phyloP scores from a whole-genome alignment of 2,113 vertebrate species.

The Herpetotheres cachinnans region DNA sequence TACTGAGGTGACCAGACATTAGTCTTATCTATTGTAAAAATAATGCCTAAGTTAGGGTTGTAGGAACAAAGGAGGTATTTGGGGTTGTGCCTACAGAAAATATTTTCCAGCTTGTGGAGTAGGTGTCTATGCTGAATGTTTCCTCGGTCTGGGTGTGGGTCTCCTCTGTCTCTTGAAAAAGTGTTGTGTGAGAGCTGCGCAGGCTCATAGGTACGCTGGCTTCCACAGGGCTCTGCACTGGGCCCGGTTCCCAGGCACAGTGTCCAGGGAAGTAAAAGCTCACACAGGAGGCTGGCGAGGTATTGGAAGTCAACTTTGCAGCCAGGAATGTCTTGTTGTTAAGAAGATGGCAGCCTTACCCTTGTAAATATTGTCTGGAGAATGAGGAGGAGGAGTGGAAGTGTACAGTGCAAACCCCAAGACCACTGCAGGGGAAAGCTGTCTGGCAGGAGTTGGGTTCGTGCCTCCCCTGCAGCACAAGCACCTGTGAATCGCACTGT shows the following conservation, averaged over 20 bases:
- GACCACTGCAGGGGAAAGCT: neutral
- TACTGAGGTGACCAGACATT: neutral
- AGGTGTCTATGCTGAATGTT: neutral
- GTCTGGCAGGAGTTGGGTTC: neutral
- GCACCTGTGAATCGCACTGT: neutral
- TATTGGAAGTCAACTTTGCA: neutral
- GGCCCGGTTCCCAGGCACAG: neutral
- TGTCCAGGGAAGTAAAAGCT: neutral
- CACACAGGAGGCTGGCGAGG: accelerated
- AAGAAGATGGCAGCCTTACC: neutral
- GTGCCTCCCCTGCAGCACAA: neutral
- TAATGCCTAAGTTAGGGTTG: neutral
- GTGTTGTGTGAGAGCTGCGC: accelerated
- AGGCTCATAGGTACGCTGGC: no score
- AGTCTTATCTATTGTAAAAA: neutral
- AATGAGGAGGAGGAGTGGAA: neutral
- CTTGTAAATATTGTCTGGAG: neutral
- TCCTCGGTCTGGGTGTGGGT: neutral
- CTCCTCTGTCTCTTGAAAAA: neutral
- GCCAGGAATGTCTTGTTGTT: neutral
- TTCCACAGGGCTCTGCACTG: neutral
- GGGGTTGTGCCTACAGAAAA: neutral
- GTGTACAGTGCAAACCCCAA: accelerated
- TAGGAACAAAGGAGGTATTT: neutral
- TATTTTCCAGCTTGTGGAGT: neutral